Conservation (phyloP, 2,113 vertebrate genomes). For the Nyctereutes procyonoides region DNA sequence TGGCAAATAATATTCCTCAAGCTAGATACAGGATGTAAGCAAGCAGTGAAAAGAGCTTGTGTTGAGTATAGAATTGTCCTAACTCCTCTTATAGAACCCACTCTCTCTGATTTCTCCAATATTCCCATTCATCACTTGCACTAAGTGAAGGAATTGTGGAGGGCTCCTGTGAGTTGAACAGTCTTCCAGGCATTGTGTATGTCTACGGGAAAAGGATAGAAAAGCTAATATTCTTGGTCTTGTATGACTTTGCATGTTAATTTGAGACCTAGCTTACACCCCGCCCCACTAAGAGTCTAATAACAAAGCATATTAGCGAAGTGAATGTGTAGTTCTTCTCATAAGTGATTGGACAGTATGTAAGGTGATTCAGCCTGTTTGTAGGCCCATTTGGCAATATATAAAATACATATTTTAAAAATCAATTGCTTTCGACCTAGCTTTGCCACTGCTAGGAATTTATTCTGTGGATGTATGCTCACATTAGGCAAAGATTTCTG, state of each 20-base stretch:
- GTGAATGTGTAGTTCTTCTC: background rate
- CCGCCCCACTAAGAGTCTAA: background rate
- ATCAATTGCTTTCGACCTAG: background rate
- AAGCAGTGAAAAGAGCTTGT: constrained; percentile 20
- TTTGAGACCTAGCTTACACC: background rate
- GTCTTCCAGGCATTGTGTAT: background rate
- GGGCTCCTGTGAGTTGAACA: background rate
- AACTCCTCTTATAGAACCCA: background rate
- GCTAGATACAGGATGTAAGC: background rate
- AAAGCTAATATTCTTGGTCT: background rate
- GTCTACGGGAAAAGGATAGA: background rate
- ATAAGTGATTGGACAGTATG: background rate
- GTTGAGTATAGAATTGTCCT: background rate
- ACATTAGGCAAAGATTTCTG: background rate
- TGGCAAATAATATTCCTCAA: constrained; percentile 49
- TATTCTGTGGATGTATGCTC: background rate
- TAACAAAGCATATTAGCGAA: background rate
- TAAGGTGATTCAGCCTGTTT: background rate
- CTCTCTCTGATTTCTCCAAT: background rate
- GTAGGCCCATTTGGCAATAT: background rate
- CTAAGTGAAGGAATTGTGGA: background rate
- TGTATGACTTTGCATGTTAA: constrained; percentile 24
- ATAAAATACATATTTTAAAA: background rate
- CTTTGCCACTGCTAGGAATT: background rate
- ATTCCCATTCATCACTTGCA: background rate